Base-by-base conservation (phyloP, 2,888 invertebrate species). In the Morinoia aosen region DNA sequence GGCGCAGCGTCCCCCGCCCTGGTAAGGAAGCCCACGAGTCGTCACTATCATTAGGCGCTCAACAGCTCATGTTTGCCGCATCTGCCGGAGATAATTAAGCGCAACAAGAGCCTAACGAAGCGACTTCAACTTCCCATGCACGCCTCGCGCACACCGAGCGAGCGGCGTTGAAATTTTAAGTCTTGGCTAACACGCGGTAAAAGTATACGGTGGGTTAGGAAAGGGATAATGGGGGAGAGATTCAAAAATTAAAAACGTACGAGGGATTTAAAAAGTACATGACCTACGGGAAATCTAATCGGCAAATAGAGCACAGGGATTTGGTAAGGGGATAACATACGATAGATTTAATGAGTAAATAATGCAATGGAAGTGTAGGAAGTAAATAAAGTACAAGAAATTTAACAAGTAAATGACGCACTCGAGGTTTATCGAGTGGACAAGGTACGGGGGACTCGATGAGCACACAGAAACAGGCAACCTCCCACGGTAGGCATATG, bases 101-200 rank as follows among this genome's bases (percentile, higher is more conserved):
- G 91, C 91, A 91, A 91, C 91, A 91, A 10, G 39, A 91, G 91
- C 91, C 56, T 91, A 91, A 91, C 91, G 91, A 48, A 91, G 91
- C 91, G 39, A 91, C 91, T 91, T 48, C n/a, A 91, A 91, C 91
- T 91, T 56, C 12, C 1, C 16, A 10, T 56, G 91, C 40, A 5
- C 88, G 12, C 12, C 88, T 33, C 88, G 88, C 4, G 88, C n/a
- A 12, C 25, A 88, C 4, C 39, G 11, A 88, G 88, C 39, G 33
- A 12, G 11, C 25, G 39, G 64, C 64, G 7, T 16, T 16, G n/a
- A 64, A 33, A 25, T 64, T 16, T 25, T 3, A 64, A 33, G 16
- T 33, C 64, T 33, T 33, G 16, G 33, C 7, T 25, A 4, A 3
- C 33, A 33, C 64, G 33, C 64, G 16, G 64, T 64, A 33, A 64